phyloP scores from a whole-genome alignment of 2,888 invertebrate species.

The Mechanitis messenoides region DNA sequence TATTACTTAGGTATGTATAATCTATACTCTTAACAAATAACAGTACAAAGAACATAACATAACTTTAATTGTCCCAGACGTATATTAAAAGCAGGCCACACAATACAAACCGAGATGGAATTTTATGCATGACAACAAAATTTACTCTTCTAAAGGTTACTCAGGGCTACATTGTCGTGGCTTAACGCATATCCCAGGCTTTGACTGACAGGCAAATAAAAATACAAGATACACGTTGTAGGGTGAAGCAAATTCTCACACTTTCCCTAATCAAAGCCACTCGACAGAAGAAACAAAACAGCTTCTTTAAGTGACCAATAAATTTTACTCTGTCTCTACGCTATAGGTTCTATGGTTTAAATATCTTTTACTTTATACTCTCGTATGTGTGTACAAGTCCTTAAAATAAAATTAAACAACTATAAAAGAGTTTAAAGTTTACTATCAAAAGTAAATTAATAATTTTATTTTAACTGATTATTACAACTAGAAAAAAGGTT shows the following conservation, averaged over 20 bases:
- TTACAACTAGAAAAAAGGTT: background rate
- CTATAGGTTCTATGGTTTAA: slow-evolving; percentile 11
- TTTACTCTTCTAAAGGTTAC: slow-evolving; percentile 62
- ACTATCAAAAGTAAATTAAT: background rate
- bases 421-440: background rate
- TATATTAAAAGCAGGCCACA: slow-evolving; percentile 14
- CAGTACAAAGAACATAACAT: background rate
- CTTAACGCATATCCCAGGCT: slow-evolving; percentile 52
- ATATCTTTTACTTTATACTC: background rate
- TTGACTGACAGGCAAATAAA: slow-evolving; percentile 73
- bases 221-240: slow-evolving; percentile 49
- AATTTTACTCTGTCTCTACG: slow-evolving; percentile 16
- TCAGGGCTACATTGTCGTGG: slow-evolving; percentile 61
- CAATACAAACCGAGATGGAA: slow-evolving; percentile 49
- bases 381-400: background rate
- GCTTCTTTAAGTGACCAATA: slow-evolving; percentile 30
- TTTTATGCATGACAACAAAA: slow-evolving; percentile 70
- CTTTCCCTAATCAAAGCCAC: slow-evolving; percentile 47
- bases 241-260: slow-evolving; percentile 49
- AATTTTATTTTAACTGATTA: too few relatives aligned
- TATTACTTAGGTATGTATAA: too few relatives aligned
- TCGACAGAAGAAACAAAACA: slow-evolving; percentile 31
- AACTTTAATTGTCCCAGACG: background rate
- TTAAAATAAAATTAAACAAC: too few relatives aligned
- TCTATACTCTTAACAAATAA: background rate